phyloP scores from a whole-genome alignment of 2,888 invertebrate genomes.

The Morpho helenor region DNA sequence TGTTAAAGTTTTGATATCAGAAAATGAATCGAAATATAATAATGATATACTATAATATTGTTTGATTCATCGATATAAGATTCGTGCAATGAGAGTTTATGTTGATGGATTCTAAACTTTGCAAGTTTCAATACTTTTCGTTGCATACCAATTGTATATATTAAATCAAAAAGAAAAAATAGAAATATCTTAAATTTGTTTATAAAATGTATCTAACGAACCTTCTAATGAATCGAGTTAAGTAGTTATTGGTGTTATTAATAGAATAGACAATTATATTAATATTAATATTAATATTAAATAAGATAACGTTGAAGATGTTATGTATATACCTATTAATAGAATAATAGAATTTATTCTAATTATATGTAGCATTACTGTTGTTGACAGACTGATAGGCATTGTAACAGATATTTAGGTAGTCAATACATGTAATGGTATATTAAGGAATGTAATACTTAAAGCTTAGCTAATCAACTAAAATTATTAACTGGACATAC shows the following conservation, averaged over 20 bases:
- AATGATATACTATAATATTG: neutral
- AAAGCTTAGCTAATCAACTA: neutral
- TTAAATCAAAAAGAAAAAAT: no score
- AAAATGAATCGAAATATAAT: neutral
- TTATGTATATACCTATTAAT: constrained; percentile 4
- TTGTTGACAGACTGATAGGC: constrained; percentile 71
- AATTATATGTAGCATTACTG: constrained; percentile 37
- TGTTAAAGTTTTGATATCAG: neutral
- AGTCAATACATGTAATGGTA: constrained; percentile 16
- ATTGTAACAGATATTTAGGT: constrained; percentile 39
- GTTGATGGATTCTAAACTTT: no score
- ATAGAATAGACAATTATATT: constrained; percentile 13
- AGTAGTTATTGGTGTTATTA: constrained; percentile 16
- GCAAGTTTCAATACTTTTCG: no score
- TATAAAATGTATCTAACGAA: constrained; percentile 4
- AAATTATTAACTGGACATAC: neutral
- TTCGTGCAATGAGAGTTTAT: no score
- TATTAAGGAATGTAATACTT: neutral
- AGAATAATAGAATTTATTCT: constrained; percentile 7
- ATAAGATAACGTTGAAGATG: neutral
- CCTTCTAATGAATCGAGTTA: constrained; percentile 1
- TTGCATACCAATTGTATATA: no score
- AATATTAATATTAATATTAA: neutral
- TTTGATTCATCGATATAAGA: no score
- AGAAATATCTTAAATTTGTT: neutral